phyloP scores from a whole-genome alignment of 2,113 vertebrate genomes.

The Mesoclemmys tuberculata region DNA sequence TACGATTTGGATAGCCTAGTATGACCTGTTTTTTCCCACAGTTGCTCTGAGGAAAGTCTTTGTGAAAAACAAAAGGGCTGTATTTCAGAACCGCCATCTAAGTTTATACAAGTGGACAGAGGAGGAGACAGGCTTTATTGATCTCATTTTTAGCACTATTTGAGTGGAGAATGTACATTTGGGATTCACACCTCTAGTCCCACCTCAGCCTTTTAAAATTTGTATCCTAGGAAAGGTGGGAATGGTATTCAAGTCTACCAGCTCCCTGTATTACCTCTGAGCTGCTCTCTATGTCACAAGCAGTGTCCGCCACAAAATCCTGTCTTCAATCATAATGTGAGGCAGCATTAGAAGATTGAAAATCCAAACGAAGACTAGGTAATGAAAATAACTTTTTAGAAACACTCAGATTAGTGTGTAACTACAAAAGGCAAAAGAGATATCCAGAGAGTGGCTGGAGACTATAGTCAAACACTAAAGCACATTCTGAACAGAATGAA shows the following conservation, averaged over 20 bases:
- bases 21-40: not conserved
- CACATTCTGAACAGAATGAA: not conserved
- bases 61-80: not conserved
- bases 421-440: not conserved
- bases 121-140: not conserved
- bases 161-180: not conserved
- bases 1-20: not conserved
- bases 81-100: not conserved
- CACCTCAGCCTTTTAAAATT: not conserved
- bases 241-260: not conserved
- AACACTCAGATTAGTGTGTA: not conserved
- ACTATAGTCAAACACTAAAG: not conserved
- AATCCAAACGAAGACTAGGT: not conserved
- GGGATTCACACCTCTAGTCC: not conserved
- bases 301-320: not conserved
- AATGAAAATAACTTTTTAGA: not conserved
- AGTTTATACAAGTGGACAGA: not conserved
- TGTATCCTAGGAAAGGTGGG: not conserved
- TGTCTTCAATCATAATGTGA: not conserved
- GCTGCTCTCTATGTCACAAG: not conserved
- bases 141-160: not conserved
- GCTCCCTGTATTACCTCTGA: not conserved
- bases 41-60: not conserved
- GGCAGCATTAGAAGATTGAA: not conserved
- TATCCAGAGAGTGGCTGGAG: not conserved